A percentile compares a stretch with the other conserved stretches of the same genome.
Evolutionary conservation across 2,888 invertebrate species (phyloP).

Genomic region (Dryobotodes eremita): DNA sequence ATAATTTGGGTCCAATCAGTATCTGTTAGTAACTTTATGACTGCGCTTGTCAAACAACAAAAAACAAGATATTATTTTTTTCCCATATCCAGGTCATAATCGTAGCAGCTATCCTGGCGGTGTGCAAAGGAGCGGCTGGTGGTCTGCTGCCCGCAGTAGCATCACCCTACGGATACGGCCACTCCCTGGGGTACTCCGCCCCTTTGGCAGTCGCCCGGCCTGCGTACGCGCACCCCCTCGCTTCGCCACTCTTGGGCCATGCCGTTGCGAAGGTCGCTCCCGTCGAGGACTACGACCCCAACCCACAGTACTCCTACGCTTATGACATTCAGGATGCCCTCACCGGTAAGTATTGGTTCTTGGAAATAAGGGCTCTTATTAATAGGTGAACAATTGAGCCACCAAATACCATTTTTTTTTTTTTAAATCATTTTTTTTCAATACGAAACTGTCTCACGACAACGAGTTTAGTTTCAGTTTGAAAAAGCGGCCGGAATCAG

Average conservation of each 20-base stretch:
- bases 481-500: neutral
- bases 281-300: slow-evolving; percentile 91
- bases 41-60: neutral
- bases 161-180: slow-evolving; percentile 77
- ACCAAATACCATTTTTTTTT: neutral
- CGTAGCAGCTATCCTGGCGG: slow-evolving; percentile 79
- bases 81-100: slow-evolving; percentile 76
- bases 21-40: neutral
- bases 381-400: neutral
- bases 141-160: slow-evolving; percentile 78
- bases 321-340: slow-evolving; percentile 93
- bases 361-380: neutral
- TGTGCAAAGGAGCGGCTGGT: slow-evolving; percentile 78
- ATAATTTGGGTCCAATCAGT: neutral
- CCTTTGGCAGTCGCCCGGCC: slow-evolving; percentile 81
- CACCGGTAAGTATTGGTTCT: slow-evolving; percentile 88
- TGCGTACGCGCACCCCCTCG: slow-evolving; percentile 57
- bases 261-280: slow-evolving; percentile 84
- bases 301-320: slow-evolving; percentile 93
- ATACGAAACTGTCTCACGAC: neutral
- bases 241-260: slow-evolving; percentile 73
- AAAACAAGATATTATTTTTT: neutral
- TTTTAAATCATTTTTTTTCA: neutral
- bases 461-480: neutral
- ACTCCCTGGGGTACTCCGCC: slow-evolving; percentile 74